phyloP scores from a whole-genome alignment of 1,140 invertebrate species.

The Drosophila parabipectinata region DNA sequence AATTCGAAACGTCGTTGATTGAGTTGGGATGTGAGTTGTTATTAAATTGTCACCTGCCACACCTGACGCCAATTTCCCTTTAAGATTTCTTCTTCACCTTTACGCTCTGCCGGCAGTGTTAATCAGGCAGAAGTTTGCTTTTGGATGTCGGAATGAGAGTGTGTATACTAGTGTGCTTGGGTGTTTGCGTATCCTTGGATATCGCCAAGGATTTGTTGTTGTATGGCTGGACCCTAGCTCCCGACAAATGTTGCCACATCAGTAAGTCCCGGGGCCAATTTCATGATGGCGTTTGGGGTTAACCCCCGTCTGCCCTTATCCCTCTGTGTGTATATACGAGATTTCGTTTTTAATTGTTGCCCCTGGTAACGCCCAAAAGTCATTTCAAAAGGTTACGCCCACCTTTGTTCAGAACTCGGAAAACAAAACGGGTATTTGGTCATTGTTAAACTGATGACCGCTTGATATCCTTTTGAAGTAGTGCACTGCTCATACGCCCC shows the following conservation, averaged over 20 bases:
- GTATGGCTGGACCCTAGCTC: conserved; percentile 9
- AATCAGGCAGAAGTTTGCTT: conserved; percentile 20
- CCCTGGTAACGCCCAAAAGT: conserved; percentile 40
- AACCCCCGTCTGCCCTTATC: not conserved
- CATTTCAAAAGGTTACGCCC: conserved; percentile 31
- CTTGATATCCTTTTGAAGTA: conserved; percentile 47
- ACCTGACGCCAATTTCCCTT: conserved; percentile 60
- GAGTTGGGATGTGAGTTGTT: conserved; percentile 25
- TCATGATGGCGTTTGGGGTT: conserved; percentile 22
- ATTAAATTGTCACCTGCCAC: conserved; percentile 67
- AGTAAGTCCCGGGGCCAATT: conserved; percentile 35
- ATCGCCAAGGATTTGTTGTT: not conserved
- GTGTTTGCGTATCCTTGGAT: conserved; percentile 1
- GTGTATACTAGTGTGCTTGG: not conserved
- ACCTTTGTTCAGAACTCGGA: conserved; percentile 1
- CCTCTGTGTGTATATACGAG: conserved; percentile 26
- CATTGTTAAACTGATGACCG: conserved; percentile 49
- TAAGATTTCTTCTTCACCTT: conserved; percentile 16
- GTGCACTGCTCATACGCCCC: conserved; percentile 31
- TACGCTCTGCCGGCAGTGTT: conserved; percentile 1
- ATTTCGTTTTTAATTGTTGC: conserved; percentile 65
- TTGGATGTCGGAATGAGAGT: not conserved
- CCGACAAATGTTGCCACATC: conserved; percentile 58
- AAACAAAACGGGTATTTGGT: conserved; percentile 16
- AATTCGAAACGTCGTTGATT: conserved; percentile 44